These are phyloP conservation scores for Procavia capensis DNA, from an alignment of 2,113 vertebrate species.

Conservation along the genomic window DNA sequence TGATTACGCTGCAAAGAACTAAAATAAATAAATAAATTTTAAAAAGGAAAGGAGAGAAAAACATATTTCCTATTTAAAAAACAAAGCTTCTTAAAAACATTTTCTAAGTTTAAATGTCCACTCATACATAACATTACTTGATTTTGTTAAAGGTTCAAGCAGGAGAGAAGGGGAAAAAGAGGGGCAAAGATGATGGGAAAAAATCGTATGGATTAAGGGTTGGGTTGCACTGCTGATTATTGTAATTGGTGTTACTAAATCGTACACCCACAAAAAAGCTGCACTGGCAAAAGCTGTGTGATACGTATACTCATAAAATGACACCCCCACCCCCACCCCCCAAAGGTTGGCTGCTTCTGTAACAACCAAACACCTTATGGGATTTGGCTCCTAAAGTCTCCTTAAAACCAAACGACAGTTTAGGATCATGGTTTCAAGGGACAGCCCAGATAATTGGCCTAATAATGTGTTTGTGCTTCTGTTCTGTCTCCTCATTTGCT, in stretches of 20 bases:
- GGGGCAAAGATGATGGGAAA: neutral
- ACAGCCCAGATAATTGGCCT: neutral
- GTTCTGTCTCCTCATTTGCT: no score
- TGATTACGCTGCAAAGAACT: slow-evolving; percentile 97
- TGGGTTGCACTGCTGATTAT: neutral
- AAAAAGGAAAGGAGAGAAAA: neutral
- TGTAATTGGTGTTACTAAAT: neutral
- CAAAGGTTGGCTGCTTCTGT: neutral
- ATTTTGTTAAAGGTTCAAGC: neutral
- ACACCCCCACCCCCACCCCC: no score
- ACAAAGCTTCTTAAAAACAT: neutral
- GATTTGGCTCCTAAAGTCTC: no score
- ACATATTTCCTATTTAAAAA: slow-evolving; percentile 10
- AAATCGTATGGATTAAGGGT: neutral
- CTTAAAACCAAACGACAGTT: no score
- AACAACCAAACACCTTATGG: neutral
- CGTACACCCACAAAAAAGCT: neutral
- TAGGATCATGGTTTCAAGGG: neutral
- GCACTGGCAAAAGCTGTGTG: no score
- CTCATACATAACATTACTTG: neutral
- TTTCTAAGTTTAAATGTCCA: slow-evolving; percentile 5
- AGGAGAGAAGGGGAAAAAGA: neutral
- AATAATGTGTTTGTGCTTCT: neutral
- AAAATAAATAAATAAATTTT: neutral
- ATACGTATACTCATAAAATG: neutral